phyloP scores from a whole-genome alignment of 1,140 invertebrate genomes.

The Neodiprion fabricii region DNA sequence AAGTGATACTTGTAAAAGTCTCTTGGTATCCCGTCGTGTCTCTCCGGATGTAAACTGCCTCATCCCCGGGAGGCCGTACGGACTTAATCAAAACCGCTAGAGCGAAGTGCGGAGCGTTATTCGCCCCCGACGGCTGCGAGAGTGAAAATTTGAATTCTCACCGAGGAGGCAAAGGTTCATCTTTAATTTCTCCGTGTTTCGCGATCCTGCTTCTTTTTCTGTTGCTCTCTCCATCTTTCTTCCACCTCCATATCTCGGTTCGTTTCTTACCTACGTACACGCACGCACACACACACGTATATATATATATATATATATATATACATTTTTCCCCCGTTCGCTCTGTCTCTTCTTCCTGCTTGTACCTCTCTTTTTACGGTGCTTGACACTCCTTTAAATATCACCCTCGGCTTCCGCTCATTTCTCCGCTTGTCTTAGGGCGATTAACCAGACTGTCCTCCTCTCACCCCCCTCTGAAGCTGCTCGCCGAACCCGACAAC shows the following conservation, averaged over 20 bases:
- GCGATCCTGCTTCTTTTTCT: constrained; percentile 22
- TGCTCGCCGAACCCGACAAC: not conserved
- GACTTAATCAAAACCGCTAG: constrained; percentile 7
- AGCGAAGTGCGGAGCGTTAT: not conserved
- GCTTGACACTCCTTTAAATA: constrained; percentile 4
- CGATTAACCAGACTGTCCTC: constrained; percentile 58
- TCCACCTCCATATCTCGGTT: not conserved
- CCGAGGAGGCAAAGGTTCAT: constrained; percentile 59
- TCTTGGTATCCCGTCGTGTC: not conserved
- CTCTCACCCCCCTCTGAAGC: constrained; percentile 26
- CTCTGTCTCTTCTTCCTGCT: not conserved
- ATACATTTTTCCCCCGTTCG: no score
- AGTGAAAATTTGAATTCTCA: constrained; percentile 22
- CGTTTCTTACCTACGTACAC: constrained; percentile 13
- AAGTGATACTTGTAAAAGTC: not conserved
- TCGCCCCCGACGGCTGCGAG: not conserved
- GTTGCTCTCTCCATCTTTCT: not conserved
- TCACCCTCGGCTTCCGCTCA: constrained; percentile 43
- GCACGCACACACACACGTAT: constrained; percentile 11
- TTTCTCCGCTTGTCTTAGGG: constrained; percentile 63
- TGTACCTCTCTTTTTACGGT: not conserved
- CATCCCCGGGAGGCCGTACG: not conserved
- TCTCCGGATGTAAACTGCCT: not conserved
- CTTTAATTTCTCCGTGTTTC: constrained; percentile 64
- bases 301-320: no score